These are phyloP conservation scores for Psix sp. DNA, from an alignment of 1,140 invertebrate genomes.

Conservation along the genomic window DNA sequence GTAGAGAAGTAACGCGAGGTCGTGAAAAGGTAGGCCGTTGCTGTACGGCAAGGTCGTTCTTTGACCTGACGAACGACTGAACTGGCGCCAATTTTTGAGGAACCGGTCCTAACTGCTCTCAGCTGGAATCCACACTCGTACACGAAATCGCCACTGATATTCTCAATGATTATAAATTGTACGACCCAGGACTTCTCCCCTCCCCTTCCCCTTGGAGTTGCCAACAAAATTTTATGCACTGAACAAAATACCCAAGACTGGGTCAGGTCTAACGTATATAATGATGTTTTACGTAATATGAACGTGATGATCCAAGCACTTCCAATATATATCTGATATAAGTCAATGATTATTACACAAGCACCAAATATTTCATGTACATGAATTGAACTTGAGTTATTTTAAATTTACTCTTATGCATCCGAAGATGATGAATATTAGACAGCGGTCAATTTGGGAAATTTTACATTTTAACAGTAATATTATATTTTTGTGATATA, in stretches of 20 bases:
- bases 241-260: constrained; percentile 41
- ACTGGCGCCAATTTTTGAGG: constrained; percentile 72
- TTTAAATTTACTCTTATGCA: too few relatives aligned
- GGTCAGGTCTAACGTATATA: constrained; percentile 57
- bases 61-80: constrained; percentile 71
- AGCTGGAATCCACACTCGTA: constrained; percentile 59
- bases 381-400: too few relatives aligned
- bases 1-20: constrained; percentile 58
- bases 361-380: too few relatives aligned
- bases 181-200: constrained; percentile 6
- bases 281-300: constrained; percentile 50
- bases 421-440: too few relatives aligned
- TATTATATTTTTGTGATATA: too few relatives aligned
- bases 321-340: constrained; percentile 29
- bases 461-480: too few relatives aligned
- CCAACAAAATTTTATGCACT: constrained; percentile 29
- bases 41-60: constrained; percentile 74
- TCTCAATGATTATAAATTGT: constrained; percentile 34
- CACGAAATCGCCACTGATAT: constrained; percentile 39
- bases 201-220: constrained; percentile 8
- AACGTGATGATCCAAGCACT: constrained; percentile 19
- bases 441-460: too few relatives aligned
- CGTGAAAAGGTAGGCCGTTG: constrained; percentile 52
- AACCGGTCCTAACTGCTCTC: constrained; percentile 65
- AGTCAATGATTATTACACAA: constrained; percentile 16